These are phyloP conservation scores for Darevskia nairensis DNA, from an alignment of 2,797 vertebrate species.

Conservation along the genomic window DNA sequence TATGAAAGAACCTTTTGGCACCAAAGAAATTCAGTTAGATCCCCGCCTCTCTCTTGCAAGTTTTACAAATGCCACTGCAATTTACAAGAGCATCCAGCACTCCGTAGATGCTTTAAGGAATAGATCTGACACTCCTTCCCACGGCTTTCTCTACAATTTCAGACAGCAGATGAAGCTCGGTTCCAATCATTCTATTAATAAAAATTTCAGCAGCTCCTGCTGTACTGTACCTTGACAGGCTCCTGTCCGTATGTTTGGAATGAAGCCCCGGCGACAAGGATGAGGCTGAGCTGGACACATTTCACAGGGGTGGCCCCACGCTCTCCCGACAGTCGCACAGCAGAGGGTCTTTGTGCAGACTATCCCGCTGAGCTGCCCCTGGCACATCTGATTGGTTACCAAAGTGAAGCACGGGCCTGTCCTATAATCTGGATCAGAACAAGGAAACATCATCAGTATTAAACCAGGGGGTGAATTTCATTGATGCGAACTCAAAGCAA, in stretches of 20 bases:
- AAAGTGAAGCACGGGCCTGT: conserved; percentile 96
- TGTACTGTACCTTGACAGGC: conserved; percentile 93
- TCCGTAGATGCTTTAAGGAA: conserved; percentile 80
- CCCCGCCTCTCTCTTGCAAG: conserved; percentile 71
- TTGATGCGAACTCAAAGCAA: conserved; percentile 12
- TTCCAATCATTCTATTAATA: conserved; percentile 81
- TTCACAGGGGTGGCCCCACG: conserved; percentile 98
- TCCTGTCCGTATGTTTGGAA: conserved; percentile 95
- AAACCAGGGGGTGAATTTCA: neutral
- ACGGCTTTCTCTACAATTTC: conserved; percentile 70
- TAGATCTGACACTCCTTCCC: conserved; percentile 82
- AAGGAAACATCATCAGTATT: conserved; percentile 55
- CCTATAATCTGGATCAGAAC: conserved; percentile 89
- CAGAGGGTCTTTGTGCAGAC: conserved; percentile 98
- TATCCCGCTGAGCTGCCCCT: conserved; percentile 96
- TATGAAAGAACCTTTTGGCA: conserved; percentile 57
- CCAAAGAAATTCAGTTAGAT: conserved; percentile 68
- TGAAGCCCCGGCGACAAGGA: conserved; percentile 96
- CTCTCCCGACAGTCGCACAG: conserved; percentile 96
- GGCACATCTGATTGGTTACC: conserved; percentile 99
- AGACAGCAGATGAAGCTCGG: conserved; percentile 84
- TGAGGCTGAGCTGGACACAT: conserved; percentile 98
- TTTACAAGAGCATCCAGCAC: conserved; percentile 76
- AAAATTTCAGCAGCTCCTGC: conserved; percentile 62
- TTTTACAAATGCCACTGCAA: conserved; percentile 65